phyloP scores from a whole-genome alignment of 1,140 invertebrate species.

The Drosophila fuyamai region DNA sequence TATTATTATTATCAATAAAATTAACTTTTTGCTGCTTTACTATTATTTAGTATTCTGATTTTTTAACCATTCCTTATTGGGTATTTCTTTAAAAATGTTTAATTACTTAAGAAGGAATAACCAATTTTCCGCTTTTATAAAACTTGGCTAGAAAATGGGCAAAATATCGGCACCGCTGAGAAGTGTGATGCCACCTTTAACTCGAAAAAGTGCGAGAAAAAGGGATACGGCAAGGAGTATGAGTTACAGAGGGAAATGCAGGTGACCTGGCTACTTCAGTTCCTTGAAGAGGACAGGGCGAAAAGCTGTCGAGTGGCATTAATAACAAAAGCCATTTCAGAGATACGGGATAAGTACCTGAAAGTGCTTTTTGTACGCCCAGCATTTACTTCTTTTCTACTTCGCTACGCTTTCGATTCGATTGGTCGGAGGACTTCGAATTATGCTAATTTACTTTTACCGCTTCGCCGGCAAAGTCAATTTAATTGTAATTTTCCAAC shows the following conservation, averaged over 20 bases:
- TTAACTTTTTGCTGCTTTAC: no score
- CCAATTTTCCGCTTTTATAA: no score
- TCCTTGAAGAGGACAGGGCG: constrained; percentile 57
- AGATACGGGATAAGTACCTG: constrained; percentile 44
- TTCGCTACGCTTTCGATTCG: constrained; percentile 36
- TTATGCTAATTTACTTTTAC: constrained; percentile 82
- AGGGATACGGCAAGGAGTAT: constrained; percentile 10
- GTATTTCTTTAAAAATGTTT: no score
- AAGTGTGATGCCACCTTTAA: constrained; percentile 17
- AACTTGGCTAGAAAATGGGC: background rate
- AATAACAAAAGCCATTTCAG: constrained; percentile 63
- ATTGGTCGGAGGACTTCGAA: constrained; percentile 55
- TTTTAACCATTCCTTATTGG: no score
- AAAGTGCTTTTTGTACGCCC: constrained; percentile 18
- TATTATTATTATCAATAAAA: no score
- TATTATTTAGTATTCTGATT: no score
- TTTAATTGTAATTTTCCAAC: constrained; percentile 80
- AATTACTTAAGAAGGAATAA: no score
- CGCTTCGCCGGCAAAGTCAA: constrained; percentile 74
- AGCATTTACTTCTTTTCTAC: background rate
- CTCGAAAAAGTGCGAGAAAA: constrained; percentile 41
- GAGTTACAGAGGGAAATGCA: constrained; percentile 12
- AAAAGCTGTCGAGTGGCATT: constrained; percentile 68
- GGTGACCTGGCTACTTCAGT: constrained; percentile 56
- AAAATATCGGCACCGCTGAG: background rate